phyloP scores from a whole-genome alignment of 2,888 invertebrate species.

The Augiades crinisus region DNA sequence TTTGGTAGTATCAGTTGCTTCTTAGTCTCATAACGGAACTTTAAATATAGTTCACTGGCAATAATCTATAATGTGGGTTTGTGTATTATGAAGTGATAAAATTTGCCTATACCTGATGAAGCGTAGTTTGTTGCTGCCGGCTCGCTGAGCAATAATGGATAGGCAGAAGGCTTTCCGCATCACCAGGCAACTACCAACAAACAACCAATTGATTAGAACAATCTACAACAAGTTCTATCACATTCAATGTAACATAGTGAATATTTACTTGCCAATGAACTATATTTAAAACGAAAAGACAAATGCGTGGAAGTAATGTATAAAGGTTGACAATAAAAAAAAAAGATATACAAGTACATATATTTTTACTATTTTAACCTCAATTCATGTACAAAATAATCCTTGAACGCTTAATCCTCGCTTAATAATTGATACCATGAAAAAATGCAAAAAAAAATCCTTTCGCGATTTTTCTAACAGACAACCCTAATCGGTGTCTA shows the following conservation, averaged over 20 bases:
- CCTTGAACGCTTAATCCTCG: too few species aligned
- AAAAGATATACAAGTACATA: too few species aligned
- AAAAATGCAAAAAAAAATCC: too few species aligned
- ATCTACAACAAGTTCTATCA: conserved; percentile 48
- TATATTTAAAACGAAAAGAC: conserved; percentile 49
- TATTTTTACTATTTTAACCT: too few species aligned
- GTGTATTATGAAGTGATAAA: conserved; percentile 55
- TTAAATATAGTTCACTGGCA: conserved; percentile 73
- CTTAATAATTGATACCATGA: too few species aligned
- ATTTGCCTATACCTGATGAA: conserved; percentile 81
- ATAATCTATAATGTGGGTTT: conserved; percentile 39
- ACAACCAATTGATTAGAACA: conserved; percentile 78
- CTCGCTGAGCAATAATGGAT: conserved; percentile 83
- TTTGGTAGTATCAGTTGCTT: background rate
- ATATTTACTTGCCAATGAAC: conserved; percentile 76
- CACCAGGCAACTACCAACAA: conserved; percentile 83
- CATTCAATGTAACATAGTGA: conserved; percentile 40
- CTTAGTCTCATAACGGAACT: background rate
- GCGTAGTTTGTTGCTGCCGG: conserved; percentile 83
- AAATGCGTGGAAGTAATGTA: too few species aligned
- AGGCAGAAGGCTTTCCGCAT: conserved; percentile 83
- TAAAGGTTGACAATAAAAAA: too few species aligned
- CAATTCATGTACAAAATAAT: too few species aligned
- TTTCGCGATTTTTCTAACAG: too few species aligned
- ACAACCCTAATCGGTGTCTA: conserved; percentile 15